These are phyloP conservation scores for Colinus virginianus DNA, from an alignment of 2,113 vertebrate genomes.

Conservation along the genomic window DNA sequence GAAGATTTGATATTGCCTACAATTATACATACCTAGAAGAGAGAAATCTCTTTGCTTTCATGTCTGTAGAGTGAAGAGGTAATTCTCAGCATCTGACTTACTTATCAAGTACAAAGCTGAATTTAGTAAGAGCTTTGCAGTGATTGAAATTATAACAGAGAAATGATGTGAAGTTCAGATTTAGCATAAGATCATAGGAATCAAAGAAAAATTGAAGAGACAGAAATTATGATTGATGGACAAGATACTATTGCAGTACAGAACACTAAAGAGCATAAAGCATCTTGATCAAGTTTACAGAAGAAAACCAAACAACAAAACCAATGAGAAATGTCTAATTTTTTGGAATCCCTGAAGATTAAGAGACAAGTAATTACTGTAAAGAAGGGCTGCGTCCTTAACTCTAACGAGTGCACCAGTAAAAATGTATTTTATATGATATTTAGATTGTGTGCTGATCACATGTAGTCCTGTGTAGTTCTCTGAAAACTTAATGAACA, in stretches of 20 bases:
- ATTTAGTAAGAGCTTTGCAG: background rate
- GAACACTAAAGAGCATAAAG: constrained; percentile 5
- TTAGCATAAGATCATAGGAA: constrained; percentile 12
- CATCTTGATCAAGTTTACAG: background rate
- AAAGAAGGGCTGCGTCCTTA: background rate
- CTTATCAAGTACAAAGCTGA: background rate
- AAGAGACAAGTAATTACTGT: constrained; percentile 9
- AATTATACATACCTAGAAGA: background rate
- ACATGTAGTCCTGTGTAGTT: background rate
- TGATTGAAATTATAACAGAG: background rate
- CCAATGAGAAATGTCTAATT: background rate
- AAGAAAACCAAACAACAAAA: background rate
- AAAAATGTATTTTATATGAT: constrained; percentile 25
- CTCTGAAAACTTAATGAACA: constrained; percentile 27
- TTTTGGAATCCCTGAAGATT: background rate
- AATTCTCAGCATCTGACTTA: background rate
- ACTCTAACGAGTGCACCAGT: background rate
- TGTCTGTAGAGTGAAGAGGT: background rate
- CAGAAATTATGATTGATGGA: constrained; percentile 42
- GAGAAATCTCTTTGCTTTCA: background rate
- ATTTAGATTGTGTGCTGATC: constrained; percentile 15
- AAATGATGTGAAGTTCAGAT: constrained; percentile 27
- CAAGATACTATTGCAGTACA: background rate
- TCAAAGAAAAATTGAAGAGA: constrained; percentile 19
- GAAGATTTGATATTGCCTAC: background rate